Evolutionary conservation across 2,113 vertebrate genomes (phyloP).

Genomic region (Xenopus borealis): DNA sequence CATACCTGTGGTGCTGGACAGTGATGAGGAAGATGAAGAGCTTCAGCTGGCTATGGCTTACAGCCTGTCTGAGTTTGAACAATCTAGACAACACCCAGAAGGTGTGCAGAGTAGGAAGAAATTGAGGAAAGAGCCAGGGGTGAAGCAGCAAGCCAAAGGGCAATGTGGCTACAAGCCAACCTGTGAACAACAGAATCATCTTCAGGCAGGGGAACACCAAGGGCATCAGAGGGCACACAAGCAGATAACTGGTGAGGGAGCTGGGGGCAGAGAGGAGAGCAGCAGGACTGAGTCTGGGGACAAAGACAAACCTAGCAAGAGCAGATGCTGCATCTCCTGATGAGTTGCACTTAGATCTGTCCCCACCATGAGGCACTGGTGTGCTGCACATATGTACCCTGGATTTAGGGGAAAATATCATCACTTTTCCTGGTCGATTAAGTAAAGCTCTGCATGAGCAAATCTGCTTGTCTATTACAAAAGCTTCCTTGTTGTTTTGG

Average conservation of each 20-base stretch:
- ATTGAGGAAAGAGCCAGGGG: slow-evolving; percentile 12
- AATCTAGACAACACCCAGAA: slow-evolving; percentile 70
- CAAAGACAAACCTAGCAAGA: slow-evolving; percentile 4
- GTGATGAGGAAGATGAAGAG: slow-evolving; percentile 81
- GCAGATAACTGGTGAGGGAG: slow-evolving; percentile 32
- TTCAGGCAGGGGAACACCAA: background rate
- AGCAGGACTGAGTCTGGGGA: no score
- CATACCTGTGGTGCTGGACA: slow-evolving; percentile 62
- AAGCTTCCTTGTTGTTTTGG: no score
- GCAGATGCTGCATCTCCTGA: slow-evolving; percentile 27
- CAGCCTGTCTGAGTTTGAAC: slow-evolving; percentile 95
- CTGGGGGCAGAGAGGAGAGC: background rate
- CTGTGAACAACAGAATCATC: background rate
- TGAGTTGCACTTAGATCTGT: no score
- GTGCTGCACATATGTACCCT: no score
- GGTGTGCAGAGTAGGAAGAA: slow-evolving; percentile 59
- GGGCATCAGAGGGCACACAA: background rate
- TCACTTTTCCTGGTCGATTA: no score
- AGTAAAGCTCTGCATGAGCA: no score
- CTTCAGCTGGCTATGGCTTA: slow-evolving; percentile 94
- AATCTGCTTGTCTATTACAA: no score
- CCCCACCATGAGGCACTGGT: no score
- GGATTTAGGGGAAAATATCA: no score
- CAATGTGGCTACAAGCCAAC: no score
- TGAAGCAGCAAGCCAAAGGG: background rate